phyloP scores from a whole-genome alignment of 2,797 vertebrate genomes.

The Molossus alvarezi region DNA sequence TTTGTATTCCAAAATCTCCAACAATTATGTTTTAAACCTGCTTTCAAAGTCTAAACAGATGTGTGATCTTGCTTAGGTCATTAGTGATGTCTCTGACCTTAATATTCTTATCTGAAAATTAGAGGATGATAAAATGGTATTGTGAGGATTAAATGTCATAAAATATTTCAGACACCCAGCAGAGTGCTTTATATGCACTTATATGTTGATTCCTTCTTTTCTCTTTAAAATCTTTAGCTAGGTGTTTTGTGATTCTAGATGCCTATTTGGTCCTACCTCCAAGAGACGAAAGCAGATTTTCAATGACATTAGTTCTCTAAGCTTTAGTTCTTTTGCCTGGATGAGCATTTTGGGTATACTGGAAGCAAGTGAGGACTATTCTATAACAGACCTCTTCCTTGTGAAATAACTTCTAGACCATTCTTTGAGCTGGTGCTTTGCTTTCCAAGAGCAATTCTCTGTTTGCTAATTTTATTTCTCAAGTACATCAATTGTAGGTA shows the following conservation, averaged over 20 bases:
- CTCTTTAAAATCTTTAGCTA: background rate
- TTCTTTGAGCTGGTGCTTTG: background rate
- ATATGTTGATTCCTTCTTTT: background rate
- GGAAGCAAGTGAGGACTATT: background rate
- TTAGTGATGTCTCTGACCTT: background rate
- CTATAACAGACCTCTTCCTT: background rate
- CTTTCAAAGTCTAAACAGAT: slow-evolving; percentile 32
- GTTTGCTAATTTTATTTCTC: background rate
- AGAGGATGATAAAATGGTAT: slow-evolving; percentile 17
- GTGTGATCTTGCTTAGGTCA: background rate
- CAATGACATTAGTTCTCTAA: background rate
- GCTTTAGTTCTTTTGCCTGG: background rate
- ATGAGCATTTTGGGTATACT: background rate
- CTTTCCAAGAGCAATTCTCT: background rate
- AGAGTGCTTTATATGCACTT: slow-evolving; percentile 6
- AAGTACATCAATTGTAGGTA: background rate
- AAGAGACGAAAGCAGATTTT: background rate
- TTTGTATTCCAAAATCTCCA: slow-evolving; percentile 32
- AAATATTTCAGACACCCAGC: slow-evolving; percentile 2
- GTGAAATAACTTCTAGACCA: background rate
- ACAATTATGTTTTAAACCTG: background rate
- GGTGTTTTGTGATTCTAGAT: background rate
- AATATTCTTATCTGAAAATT: slow-evolving; percentile 34
- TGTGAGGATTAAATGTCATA: background rate
- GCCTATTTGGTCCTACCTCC: background rate